A percentile compares a stretch with the other conserved stretches of the same genome.
These are phyloP conservation scores for Asteroscopus sphinx DNA, from an alignment of 2,888 invertebrate genomes.

Conservation along the genomic window DNA sequence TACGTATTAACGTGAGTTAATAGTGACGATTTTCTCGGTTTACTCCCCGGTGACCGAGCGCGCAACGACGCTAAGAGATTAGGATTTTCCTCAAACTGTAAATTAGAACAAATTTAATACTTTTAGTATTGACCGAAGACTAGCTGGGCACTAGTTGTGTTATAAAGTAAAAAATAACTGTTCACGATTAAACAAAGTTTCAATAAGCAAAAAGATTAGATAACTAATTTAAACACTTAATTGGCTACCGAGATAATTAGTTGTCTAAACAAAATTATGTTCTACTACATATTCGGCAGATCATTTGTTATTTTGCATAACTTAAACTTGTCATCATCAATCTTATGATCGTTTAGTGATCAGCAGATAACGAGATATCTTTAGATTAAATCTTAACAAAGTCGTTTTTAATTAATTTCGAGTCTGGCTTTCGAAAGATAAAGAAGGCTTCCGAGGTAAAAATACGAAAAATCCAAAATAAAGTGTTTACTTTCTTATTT, in stretches of 20 bases:
- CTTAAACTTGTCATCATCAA: conserved; percentile 36
- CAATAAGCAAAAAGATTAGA: neutral
- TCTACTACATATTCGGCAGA: conserved; percentile 16
- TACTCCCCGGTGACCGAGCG: no score
- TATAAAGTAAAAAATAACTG: no score
- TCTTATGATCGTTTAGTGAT: conserved; percentile 20
- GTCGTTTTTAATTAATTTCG: conserved; percentile 24
- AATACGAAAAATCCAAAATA: neutral
- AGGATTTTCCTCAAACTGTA: no score
- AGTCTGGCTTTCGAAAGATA: conserved; percentile 14
- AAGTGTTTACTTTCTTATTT: no score
- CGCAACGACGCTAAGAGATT: no score
- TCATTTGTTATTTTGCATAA: conserved; percentile 31
- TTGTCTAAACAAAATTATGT: conserved; percentile 1
- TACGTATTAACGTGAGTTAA: no score
- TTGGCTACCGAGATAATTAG: conserved; percentile 14
- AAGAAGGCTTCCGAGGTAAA: neutral
- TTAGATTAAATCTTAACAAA: conserved; percentile 16
- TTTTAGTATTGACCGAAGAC: no score
- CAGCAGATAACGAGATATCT: conserved; percentile 21
- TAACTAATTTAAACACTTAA: conserved; percentile 2
- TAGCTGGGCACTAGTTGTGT: no score
- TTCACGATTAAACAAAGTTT: neutral
- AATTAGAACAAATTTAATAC: no score
- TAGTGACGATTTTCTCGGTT: no score